Evolutionary conservation across 1,140 invertebrate species (phyloP).

Genomic region (Drosophila truncata): DNA sequence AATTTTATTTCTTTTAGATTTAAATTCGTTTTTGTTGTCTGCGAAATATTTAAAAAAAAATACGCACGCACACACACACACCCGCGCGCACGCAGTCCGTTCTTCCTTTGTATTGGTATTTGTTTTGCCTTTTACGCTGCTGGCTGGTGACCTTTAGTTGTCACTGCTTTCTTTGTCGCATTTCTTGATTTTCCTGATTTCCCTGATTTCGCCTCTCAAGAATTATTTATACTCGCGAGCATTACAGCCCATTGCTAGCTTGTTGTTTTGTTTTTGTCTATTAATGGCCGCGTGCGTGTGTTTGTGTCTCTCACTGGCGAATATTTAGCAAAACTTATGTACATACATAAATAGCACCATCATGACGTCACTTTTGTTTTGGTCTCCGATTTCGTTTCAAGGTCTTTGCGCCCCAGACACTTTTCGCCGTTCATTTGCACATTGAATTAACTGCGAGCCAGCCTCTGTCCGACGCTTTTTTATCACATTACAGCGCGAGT

Average conservation of each 20-base stretch:
- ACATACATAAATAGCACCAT: slow-evolving; percentile 61
- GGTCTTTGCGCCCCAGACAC: slow-evolving; percentile 9
- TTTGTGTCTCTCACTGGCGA: slow-evolving; percentile 36
- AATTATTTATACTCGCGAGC: slow-evolving; percentile 48
- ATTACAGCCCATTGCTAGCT: slow-evolving; percentile 51
- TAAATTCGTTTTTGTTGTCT: slow-evolving; percentile 50
- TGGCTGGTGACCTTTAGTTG: slow-evolving; percentile 58
- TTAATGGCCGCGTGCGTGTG: slow-evolving; percentile 35
- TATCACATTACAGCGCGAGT: slow-evolving; percentile 32
- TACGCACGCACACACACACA: slow-evolving; percentile 2
- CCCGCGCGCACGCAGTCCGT: slow-evolving; percentile 9
- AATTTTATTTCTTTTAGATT: slow-evolving; percentile 2
- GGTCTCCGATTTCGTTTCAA: slow-evolving; percentile 41
- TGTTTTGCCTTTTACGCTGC: slow-evolving; percentile 30
- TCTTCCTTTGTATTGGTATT: slow-evolving; percentile 37
- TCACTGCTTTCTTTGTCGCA: slow-evolving; percentile 42
- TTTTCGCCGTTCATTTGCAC: slow-evolving; percentile 14
- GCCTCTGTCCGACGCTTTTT: neutral
- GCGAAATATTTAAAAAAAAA: slow-evolving; percentile 25
- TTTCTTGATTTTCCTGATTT: slow-evolving; percentile 33
- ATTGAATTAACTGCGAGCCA: slow-evolving; percentile 2
- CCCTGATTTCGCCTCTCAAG: slow-evolving; percentile 9
- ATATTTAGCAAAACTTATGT: slow-evolving; percentile 52
- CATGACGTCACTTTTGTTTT: slow-evolving; percentile 75
- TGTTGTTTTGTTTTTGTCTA: slow-evolving; percentile 59